A percentile compares a stretch with the other conserved stretches of the same genome.
Evolutionary conservation across 1,140 invertebrate species (phyloP).

Genomic region (Hesperophylax magnus): DNA sequence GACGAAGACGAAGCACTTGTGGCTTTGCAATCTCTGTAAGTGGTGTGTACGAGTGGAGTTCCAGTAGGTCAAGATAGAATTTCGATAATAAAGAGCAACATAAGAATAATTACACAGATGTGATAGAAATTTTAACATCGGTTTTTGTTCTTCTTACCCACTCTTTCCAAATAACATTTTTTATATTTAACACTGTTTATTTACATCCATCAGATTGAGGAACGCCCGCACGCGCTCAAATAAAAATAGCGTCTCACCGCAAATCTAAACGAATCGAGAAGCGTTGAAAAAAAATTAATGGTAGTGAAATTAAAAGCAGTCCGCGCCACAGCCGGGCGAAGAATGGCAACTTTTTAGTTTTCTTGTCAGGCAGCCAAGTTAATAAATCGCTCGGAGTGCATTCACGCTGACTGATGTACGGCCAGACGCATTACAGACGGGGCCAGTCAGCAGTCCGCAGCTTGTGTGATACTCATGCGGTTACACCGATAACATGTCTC

Average conservation of each 20-base stretch:
- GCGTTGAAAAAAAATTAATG: slow-evolving; percentile 5
- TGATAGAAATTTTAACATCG: no score
- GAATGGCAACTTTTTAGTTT: slow-evolving; percentile 1
- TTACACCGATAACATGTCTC: no score
- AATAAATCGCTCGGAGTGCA: slow-evolving; percentile 46
- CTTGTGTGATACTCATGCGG: not conserved
- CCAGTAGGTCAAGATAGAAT: no score
- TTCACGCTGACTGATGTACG: slow-evolving; percentile 40
- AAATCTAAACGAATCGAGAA: slow-evolving; percentile 38
- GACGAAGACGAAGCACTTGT: no score
- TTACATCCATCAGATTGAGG: not conserved
- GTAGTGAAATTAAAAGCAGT: slow-evolving; percentile 23
- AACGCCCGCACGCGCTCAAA: not conserved
- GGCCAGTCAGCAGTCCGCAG: not conserved
- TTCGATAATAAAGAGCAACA: no score
- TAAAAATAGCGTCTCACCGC: slow-evolving; percentile 19
- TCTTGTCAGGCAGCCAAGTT: slow-evolving; percentile 46
- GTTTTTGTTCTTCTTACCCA: no score
- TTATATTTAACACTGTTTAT: not conserved
- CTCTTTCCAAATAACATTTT: not conserved
- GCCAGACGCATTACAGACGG: slow-evolving; percentile 17
- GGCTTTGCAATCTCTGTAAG: no score
- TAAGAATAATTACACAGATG: no score
- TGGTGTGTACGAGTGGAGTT: no score
- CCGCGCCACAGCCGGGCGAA: not conserved